Conservation (phyloP, 2,888 invertebrate genomes). For the Escarpia spicata region DNA sequence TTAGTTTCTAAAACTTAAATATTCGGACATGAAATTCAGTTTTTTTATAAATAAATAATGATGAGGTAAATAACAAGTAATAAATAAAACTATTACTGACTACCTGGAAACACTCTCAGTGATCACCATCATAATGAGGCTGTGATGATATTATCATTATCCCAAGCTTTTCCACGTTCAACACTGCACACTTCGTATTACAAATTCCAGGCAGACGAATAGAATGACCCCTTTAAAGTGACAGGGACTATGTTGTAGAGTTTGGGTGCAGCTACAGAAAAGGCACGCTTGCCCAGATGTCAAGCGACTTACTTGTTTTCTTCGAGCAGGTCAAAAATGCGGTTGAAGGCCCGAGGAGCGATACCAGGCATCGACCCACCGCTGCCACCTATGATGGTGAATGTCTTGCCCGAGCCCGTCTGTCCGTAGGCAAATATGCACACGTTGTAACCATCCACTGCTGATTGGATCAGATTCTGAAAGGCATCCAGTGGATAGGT, state of each 20-base stretch:
- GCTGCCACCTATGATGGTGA: slow-evolving; percentile 67
- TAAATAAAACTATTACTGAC: neutral
- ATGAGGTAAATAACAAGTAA: no score
- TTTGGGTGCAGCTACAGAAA: neutral
- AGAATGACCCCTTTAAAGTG: no score
- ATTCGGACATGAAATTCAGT: neutral
- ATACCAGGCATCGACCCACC: slow-evolving; percentile 62
- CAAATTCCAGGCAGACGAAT: no score
- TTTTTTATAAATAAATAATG: neutral
- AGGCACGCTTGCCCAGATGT: neutral
- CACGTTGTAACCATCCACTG: slow-evolving; percentile 98
- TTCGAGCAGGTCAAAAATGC: slow-evolving; percentile 60
- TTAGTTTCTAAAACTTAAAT: no score
- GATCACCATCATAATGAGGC: neutral
- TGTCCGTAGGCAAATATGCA: slow-evolving; percentile 99
- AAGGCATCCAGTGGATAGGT: slow-evolving; percentile 23
- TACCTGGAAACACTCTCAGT: neutral
- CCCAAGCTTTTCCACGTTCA: neutral
- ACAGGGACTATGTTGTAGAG: no score
- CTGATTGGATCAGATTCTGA: slow-evolving; percentile 71
- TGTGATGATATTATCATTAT: neutral
- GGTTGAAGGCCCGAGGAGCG: slow-evolving; percentile 65
- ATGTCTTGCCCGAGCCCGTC: slow-evolving; percentile 77
- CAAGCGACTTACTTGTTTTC: slow-evolving; percentile 38
- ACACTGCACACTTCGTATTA: no score